Base-by-base conservation (phyloP, 2,888 invertebrate genomes). In the Miltochrista miniata region DNA sequence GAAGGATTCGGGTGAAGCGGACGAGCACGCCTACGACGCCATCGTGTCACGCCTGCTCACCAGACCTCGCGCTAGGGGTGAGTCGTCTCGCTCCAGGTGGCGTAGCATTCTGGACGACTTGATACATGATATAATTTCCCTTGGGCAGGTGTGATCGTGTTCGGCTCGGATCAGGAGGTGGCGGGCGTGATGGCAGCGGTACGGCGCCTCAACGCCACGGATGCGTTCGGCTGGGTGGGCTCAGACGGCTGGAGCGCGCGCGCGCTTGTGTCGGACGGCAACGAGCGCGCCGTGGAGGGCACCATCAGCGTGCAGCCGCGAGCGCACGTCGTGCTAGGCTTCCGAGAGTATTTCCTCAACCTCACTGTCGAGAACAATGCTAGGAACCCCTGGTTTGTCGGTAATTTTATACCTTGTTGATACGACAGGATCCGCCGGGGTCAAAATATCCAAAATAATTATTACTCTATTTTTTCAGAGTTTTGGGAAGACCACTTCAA, bases 171-270 rank as follows among this genome's bases (percentile, higher is more conserved):
- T 88, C 98, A 98, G 89, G 98, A 98, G 90, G 98, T 98, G 40
- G 97, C 98, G 0, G 97, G 97, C 45, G 95, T 98, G 68, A 98
- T 98, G 98, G 93, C 96, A 62, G 98, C 98, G 0, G 97, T 97
- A 13, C 92, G 95, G 47, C 93, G 98, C 31, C 93, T 94, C 68
- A 96, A 96, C 77, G 96, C 96, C 34, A 96, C 97, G 0, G 96
- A 96, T 36, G 93, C 94, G 45, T 98, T 98, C 87, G 95, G 97
- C 41, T 98, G 98, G 98, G 98, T 98, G 47, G 98, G 98, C 2
- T 97, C 97, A 31, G 98, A 98, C 82, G 98, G 98, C 1, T 98
- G 98, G 98, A 96, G 96, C 72, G 98, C 97, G 14, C 92, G 98
- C 47, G 95, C 95, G 56, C 93, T 97, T 48, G 97, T 97, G 24